Base-by-base conservation (phyloP, 2,888 invertebrate genomes). In the Calameuta filiformis region DNA sequence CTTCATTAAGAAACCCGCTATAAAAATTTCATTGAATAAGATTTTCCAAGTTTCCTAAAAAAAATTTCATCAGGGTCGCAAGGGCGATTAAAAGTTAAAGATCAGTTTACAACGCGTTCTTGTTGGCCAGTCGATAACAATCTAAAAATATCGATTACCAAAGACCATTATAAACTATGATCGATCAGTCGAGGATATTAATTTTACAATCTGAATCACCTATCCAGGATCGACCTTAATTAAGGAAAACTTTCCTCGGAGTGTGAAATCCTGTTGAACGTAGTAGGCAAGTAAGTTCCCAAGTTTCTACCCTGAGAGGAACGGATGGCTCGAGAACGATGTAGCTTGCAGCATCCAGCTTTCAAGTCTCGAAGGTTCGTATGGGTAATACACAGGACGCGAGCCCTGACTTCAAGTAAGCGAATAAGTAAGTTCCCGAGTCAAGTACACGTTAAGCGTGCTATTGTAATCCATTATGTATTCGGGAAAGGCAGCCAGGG, bases 401-500 rank as follows among this genome's bases (percentile, higher is more conserved):
- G 23, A 56, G 9, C 23, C 2, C 56, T 23, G 56, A 6, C 56
- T 56, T 56, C 56, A 6, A 56, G 56, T 56, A 56, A 56, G 56
- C 56, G 56, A 56, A 56, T 56, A 56, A 40, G 40, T 40, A 40
- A 56, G 56, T 56, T 56, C 23, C 56, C 23, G 23, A 56, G 56
- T 56, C 56, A 56, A 56, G 56, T 11, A 69, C 37, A 35, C 69
- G 35, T 81, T 79, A 79, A 79, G 79, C 83, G 82, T 85, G 83
- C 80, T 83, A 84, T 84, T 84, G 81, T 80, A 83, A 83, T 81
- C 81, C 82, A 83, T 83, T 81, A 84, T 80, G 81, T 80, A 84
- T 83, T 81, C 81, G 79, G 80, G 73, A 73, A 76, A 82, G 84
- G 77, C 79, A 82, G 80, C 6, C 56, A 23, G 56, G 23, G 56